phyloP scores from a whole-genome alignment of 2,797 vertebrate species.

The Pelodytes ibericus region DNA sequence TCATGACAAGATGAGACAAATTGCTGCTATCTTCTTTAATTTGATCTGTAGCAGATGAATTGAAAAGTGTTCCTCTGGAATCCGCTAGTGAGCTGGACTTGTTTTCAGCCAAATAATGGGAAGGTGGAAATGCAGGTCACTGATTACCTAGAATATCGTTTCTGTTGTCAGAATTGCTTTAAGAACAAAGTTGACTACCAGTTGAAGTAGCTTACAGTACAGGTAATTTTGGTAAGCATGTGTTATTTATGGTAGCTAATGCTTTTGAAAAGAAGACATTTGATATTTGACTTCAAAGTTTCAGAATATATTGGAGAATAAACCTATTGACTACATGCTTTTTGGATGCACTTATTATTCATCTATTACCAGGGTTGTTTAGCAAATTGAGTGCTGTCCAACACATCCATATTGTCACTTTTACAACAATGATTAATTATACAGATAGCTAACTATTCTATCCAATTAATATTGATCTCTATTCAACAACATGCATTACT shows the following conservation, averaged over 20 bases:
- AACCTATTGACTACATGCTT: neutral
- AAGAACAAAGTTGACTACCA: constrained; percentile 64
- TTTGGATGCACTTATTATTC: neutral
- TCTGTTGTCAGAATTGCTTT: constrained; percentile 70
- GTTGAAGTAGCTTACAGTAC: constrained; percentile 64
- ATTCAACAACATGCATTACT: no score
- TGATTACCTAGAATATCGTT: constrained; percentile 72
- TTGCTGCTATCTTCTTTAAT: constrained; percentile 78
- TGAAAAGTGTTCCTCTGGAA: constrained; percentile 65
- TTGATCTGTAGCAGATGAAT: constrained; percentile 71
- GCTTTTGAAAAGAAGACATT: constrained; percentile 59
- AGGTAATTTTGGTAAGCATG: constrained; percentile 80
- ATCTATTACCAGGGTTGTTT: neutral
- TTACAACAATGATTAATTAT: neutral
- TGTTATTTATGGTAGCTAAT: constrained; percentile 68
- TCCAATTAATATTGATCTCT: no score
- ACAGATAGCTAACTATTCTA: neutral
- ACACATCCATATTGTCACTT: no score
- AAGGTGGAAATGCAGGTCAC: constrained; percentile 69
- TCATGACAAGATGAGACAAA: constrained; percentile 75
- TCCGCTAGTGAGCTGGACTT: constrained; percentile 66
- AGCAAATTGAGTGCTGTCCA: no score
- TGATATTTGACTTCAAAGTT: constrained; percentile 53
- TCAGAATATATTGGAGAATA: neutral
- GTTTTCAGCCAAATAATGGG: constrained; percentile 74